A percentile compares a stretch with the other conserved stretches of the same genome.
These are phyloP conservation scores for Tapirus indicus DNA, from an alignment of 2,797 vertebrate species.

Conservation along the genomic window DNA sequence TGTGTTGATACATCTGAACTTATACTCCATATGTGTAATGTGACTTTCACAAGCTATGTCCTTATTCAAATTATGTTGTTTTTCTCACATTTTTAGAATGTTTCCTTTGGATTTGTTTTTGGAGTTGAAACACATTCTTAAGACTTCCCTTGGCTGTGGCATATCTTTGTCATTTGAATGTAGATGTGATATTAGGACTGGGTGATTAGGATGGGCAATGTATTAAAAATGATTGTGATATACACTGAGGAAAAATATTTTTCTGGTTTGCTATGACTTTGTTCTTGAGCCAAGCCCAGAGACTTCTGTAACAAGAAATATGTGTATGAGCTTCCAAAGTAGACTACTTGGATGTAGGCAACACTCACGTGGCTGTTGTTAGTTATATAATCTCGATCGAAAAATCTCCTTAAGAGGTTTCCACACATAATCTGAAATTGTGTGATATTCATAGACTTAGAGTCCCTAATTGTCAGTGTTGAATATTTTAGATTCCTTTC, in stretches of 20 bases:
- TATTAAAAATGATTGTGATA: slow-evolving; percentile 11
- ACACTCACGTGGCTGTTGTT: not conserved
- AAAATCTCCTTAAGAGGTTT: not conserved
- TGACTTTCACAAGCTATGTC: not conserved
- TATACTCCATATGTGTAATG: not conserved
- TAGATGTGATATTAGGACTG: not conserved
- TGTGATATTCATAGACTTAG: not conserved
- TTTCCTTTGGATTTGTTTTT: not conserved
- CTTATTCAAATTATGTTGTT: not conserved
- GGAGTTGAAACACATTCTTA: not conserved
- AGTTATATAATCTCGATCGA: not conserved
- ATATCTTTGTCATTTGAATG: not conserved
- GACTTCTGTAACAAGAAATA: not conserved
- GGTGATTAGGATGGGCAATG: not conserved
- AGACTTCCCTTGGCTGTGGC: not conserved
- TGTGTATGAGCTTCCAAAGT: not conserved
- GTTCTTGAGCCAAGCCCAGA: not conserved
- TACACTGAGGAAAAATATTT: not conserved
- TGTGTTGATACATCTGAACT: not conserved
- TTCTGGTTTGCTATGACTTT: not conserved
- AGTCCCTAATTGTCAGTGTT: not conserved
- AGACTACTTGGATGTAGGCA: not conserved
- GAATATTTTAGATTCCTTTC: not conserved
- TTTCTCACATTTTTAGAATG: not conserved
- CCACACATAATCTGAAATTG: not conserved